Base-by-base conservation (phyloP, 2,113 vertebrate genomes). In the Phoenicopterus ruber region DNA sequence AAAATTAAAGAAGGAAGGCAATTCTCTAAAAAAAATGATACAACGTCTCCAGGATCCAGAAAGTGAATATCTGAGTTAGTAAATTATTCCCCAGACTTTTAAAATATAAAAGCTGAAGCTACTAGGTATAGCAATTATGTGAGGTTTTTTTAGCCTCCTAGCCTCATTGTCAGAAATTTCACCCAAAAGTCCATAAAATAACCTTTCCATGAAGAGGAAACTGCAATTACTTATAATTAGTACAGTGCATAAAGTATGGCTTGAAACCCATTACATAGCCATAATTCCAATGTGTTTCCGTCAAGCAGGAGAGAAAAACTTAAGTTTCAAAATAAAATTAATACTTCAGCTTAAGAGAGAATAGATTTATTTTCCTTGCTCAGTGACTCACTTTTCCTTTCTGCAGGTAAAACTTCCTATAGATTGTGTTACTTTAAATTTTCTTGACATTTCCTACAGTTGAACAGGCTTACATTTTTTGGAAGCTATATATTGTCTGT, bases 211-310 rank as follows among this genome's bases (percentile, higher is more conserved):
- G 78, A 96, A 95, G 79, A 97, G 78, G 74, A 95, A 96, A 83
- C 65, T 91, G 69, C 88, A 96, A 96, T 96, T 94, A 92, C 87
- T 97, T 95, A 82, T 90, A 93, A 97, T 96, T 93, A 97, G 62
- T 49, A 59, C 26, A 73, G 78, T 87, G 57, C 20, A 24, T 84
- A 89, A 97, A 97, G 57, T 67, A 88, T 88, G 80, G 80, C 57
- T 96, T 93, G 65, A 74, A 94, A 77, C 50, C 90, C 78, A 94
- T 94, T 93, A 93, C 73, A 65, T 70, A 72, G 79, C 52, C 78
- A 66, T 82, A 77, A 97, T 94, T 96, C 93, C 82, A 83, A 46
- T 54, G 79, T 82, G 95, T 94, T 94, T 22, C 46, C 72, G 90
- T 81, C 95, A 82, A 88, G 62, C 59, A 95, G 67, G 58, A 94